Evolutionary conservation across 2,113 vertebrate genomes (phyloP), one percentile per base, ranked within the genome.

Genomic region (Zosterops japonicus): DNA sequence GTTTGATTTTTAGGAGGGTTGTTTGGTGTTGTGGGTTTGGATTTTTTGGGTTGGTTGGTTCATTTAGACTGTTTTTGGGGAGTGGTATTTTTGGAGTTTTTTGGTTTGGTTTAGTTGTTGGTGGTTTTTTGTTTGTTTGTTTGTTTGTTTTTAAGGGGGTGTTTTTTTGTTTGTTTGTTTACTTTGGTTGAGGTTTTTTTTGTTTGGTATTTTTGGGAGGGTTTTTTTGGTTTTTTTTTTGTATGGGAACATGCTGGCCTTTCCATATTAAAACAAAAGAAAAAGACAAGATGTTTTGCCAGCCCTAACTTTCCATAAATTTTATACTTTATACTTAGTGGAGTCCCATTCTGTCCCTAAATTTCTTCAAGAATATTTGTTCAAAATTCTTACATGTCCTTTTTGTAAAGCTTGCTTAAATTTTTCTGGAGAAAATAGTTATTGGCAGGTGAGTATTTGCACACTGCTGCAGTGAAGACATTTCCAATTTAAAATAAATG

Each of bases 1-100:
- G 4, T 49, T 41, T 49, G 6, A 3, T 14, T 47, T 65, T 74
- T 20, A 3, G 4, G 8, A 39, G 12, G 0, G 3, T 18, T 35
- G 47, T 85, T 41, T 36, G 8, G 2, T 36, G 5, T 20, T 52
- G 25, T 11, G 2, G 2, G 16, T 42, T 86, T 50, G 17, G 7
- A 7, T 35, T 76, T 42, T 33, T 33, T 41, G 61, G 9, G 5
- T 47, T 49, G 5, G 3, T 49, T 59, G 25, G 1, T 20, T 83
- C 7, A 15, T 24, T 52, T 35, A 25, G 4, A 9, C 17, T 39
- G 39, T 59, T 33, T 56, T 56, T 12, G 3, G 6, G 29, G 29
- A 4, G 29, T 16, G 14, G 16, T 46, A 5, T 24, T 13, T n/a
- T 56, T 44, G 23, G 25, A 8, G 5, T 25, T 14, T 14, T 28